Evolutionary conservation across 1,140 invertebrate species (phyloP), one percentile per base, ranked within the genome.

Genomic region (Rhopalosiphum padi): DNA sequence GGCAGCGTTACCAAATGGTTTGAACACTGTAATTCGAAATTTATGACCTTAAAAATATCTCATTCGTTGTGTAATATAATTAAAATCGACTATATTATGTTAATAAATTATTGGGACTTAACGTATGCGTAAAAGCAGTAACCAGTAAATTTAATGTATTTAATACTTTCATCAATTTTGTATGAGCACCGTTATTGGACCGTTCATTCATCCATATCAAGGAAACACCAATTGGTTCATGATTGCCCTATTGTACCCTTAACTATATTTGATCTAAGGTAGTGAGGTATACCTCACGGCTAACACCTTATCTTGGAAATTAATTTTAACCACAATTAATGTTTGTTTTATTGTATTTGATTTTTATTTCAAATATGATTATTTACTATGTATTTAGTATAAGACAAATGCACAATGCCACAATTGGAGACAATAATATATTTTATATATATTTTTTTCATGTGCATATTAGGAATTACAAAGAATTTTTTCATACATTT

Each of bases 401-500:
- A n/a, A 77, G 3, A 53, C 60, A 43, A 90, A 90, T 46, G 37
- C 6, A 60, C 35, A n/a, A n/a, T n/a, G n/a, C n/a, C n/a, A n/a
- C n/a, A 60, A 18, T 68, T 90, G 18, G 25, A 43, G 25, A 90
- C 41, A 68, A 90, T 68, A 15, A 15, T 68, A 68, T 18, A 77
- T 68, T 43, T 8, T 68, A 30, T 68, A 30, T n/a, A 41, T 77
- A 23, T 43, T 41, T 30, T 30, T 90, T 68, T 30, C 41, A n/a
- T 21, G 35, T 90, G 53, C 37, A 90, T 43, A 68, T n/a, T n/a
- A 77, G 22, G 21, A 22, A 88, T 51, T 88, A 88, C 46, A 88
- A 88, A 88, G 11, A 88, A 35, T 25, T 51, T 51, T 51, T 51
- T 88, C 46, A 90, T 90, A 90, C 23, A 90, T 68, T 43, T 68